Evolutionary conservation across 2,888 invertebrate species (phyloP).

Genomic region (Cotesia congregata): DNA sequence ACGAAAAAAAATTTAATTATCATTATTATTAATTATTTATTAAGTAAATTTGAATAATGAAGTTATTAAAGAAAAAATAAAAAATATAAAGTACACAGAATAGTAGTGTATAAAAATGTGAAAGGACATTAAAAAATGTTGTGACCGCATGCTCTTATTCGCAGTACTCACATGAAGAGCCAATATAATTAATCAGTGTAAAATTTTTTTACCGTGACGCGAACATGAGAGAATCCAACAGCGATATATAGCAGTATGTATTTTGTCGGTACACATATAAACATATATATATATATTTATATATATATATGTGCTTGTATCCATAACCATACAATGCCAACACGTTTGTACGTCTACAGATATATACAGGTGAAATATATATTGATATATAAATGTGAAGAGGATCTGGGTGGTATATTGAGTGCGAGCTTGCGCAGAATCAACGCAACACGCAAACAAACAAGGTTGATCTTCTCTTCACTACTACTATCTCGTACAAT

Average conservation of each 20-base stretch:
- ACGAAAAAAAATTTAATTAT: no score
- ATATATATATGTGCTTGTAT: no score
- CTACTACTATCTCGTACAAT: conserved; percentile 1
- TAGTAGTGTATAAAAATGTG: background rate
- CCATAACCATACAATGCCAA: no score
- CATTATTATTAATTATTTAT: no score
- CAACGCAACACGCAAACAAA: background rate
- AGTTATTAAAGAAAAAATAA: background rate
- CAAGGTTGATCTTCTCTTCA: background rate
- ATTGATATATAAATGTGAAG: background rate
- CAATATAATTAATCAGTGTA: conserved; percentile 38
- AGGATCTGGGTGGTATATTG: background rate
- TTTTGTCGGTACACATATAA: background rate
- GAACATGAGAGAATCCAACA: conserved; percentile 12
- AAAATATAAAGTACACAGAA: conserved; percentile 1
- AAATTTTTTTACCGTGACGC: conserved; percentile 28
- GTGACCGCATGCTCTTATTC: conserved; percentile 16
- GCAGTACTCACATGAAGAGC: conserved; percentile 19
- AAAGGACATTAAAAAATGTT: conserved; percentile 27
- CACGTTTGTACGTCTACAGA: background rate
- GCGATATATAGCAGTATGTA: background rate
- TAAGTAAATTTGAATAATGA: background rate
- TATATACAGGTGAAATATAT: background rate
- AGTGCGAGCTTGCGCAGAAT: background rate
- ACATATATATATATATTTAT: background rate